A percentile compares a stretch with the other conserved stretches of the same genome.
phyloP scores from a whole-genome alignment of 2,888 invertebrate genomes.

The Chloroclysta siterata region DNA sequence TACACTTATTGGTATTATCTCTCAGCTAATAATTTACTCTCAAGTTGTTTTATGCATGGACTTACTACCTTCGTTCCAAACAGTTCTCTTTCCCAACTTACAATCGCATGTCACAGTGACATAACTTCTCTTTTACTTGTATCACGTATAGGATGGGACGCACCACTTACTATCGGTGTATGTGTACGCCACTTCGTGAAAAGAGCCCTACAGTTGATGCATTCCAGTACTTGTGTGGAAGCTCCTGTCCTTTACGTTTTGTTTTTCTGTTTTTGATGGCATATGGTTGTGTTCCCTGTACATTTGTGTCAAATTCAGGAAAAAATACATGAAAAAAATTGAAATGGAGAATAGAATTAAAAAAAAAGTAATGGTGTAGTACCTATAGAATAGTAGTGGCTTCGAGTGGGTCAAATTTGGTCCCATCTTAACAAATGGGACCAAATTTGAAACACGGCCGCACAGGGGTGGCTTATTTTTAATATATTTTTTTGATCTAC shows the following conservation, averaged over 20 bases:
- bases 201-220: conserved; percentile 66
- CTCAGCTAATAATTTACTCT: background rate
- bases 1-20: no score
- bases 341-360: no score
- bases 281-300: conserved; percentile 1
- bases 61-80: background rate
- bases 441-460: no score
- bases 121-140: conserved; percentile 10
- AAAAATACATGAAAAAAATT: no score
- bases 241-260: conserved; percentile 42
- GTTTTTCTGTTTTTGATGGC: conserved; percentile 42
- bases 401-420: no score
- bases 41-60: background rate
- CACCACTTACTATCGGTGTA: conserved; percentile 29
- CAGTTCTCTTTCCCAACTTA: background rate
- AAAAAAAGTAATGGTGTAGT: no score
- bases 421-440: no score
- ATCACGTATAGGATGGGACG: conserved; percentile 16
- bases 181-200: conserved; percentile 52
- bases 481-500: no score
- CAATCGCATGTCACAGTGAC: conserved; percentile 4
- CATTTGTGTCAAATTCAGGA: background rate
- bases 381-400: no score
- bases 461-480: no score
- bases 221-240: conserved; percentile 57